These are phyloP conservation scores for Tyrophagus putrescentiae DNA, from an alignment of 1,140 invertebrate species.

Conservation along the genomic window DNA sequence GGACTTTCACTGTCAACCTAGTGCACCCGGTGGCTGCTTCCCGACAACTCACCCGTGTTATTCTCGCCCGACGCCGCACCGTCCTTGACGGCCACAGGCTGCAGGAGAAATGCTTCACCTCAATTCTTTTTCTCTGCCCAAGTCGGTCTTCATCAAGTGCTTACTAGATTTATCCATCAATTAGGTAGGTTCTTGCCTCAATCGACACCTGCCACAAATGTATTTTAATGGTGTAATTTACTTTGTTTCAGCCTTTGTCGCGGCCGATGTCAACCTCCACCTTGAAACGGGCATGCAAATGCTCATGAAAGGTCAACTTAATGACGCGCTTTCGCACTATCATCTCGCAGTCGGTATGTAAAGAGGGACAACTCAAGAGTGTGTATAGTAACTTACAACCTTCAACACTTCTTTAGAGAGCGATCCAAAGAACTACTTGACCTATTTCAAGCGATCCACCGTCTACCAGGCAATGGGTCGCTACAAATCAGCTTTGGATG, in stretches of 20 bases:
- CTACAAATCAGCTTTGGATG: constrained; percentile 80
- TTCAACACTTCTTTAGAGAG: constrained; percentile 52
- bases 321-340: constrained; percentile 91
- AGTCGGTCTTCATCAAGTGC: not conserved
- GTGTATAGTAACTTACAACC: constrained; percentile 2
- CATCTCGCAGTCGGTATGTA: constrained; percentile 87
- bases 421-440: constrained; percentile 88
- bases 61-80: too few relatives aligned
- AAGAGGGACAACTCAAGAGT: constrained; percentile 18
- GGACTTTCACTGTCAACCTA: too few relatives aligned
- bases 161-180: not conserved
- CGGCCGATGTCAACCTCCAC: constrained; percentile 70
- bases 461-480: constrained; percentile 91
- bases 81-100: too few relatives aligned
- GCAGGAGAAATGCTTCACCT: not conserved
- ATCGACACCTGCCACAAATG: too few relatives aligned
- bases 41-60: too few relatives aligned
- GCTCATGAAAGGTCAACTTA: constrained; percentile 73
- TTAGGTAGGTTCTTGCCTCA: not conserved
- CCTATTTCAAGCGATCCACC: constrained; percentile 83
- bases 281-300: constrained; percentile 80
- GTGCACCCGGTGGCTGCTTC: too few relatives aligned
- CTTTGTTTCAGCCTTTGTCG: constrained; percentile 4
- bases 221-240: not conserved
- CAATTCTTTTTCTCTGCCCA: constrained; percentile 4